Conservation (phyloP, 2,888 invertebrate genomes). For the Synergus umbraculus region DNA sequence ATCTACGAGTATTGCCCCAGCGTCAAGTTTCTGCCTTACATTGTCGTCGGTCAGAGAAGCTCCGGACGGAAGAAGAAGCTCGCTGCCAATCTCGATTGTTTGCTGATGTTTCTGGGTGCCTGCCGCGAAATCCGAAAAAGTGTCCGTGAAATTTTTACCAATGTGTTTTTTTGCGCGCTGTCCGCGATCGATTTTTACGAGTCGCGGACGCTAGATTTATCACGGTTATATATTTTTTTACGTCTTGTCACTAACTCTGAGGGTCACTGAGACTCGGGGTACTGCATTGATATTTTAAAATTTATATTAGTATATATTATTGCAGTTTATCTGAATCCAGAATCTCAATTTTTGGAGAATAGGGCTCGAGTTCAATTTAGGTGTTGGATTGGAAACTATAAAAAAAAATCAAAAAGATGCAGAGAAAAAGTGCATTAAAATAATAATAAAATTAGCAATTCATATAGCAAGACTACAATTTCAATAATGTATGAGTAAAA, state of each 20-base stretch:
- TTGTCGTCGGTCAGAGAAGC: slow-evolving; percentile 73
- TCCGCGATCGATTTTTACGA: background rate
- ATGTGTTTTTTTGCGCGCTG: background rate
- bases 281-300: background rate
- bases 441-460: background rate
- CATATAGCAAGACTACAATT: too few relatives aligned
- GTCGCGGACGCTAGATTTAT: background rate
- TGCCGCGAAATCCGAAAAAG: slow-evolving; percentile 57
- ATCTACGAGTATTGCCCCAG: slow-evolving; percentile 78
- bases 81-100: slow-evolving; percentile 75
- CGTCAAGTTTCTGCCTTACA: slow-evolving; percentile 78
- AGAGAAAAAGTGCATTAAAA: background rate
- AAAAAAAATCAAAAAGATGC: background rate
- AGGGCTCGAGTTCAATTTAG: background rate
- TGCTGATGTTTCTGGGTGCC: slow-evolving; percentile 56
- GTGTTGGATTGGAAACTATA: background rate
- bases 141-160: slow-evolving; percentile 26
- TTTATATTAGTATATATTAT: background rate
- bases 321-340: background rate
- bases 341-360: slow-evolving; percentile 1
- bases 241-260: background rate
- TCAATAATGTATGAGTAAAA: too few relatives aligned
- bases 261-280: slow-evolving; percentile 26
- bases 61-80: slow-evolving; percentile 72
- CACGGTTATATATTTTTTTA: background rate